phyloP scores from a whole-genome alignment of 2,797 vertebrate species.

The Tauraco hartlaubi region DNA sequence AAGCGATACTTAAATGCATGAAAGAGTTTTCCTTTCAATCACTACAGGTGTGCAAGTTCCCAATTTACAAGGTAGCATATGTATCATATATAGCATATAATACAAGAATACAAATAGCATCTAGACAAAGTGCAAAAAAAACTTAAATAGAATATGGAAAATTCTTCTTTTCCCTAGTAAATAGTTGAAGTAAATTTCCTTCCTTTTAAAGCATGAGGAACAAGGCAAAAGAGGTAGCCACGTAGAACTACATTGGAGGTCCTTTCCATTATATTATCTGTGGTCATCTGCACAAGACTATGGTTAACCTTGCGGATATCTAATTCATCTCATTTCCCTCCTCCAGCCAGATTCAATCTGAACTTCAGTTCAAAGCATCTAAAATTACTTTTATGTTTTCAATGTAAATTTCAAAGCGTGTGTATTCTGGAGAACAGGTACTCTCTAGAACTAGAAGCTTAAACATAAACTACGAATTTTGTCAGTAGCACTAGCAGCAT shows the following conservation, averaged over 20 bases:
- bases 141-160: not conserved
- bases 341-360: not conserved
- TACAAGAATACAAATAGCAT: not conserved
- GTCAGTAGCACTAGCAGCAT: not conserved
- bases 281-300: not conserved
- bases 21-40: not conserved
- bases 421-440: accelerated
- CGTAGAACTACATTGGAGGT: not conserved
- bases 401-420: not conserved
- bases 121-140: not conserved
- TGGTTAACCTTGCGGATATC: too few relatives aligned
- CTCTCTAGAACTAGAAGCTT: not conserved
- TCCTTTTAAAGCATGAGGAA: not conserved
- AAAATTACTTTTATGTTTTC: not conserved
- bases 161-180: not conserved
- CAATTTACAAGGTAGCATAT: not conserved
- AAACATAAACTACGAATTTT: not conserved
- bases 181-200: not conserved
- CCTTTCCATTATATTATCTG: not conserved
- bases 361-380: not conserved
- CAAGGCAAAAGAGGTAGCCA: not conserved
- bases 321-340: not conserved
- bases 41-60: not conserved
- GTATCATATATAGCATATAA: not conserved
- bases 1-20: not conserved